Base-by-base conservation (phyloP, 2,113 vertebrate genomes). In the Scomber colias region DNA sequence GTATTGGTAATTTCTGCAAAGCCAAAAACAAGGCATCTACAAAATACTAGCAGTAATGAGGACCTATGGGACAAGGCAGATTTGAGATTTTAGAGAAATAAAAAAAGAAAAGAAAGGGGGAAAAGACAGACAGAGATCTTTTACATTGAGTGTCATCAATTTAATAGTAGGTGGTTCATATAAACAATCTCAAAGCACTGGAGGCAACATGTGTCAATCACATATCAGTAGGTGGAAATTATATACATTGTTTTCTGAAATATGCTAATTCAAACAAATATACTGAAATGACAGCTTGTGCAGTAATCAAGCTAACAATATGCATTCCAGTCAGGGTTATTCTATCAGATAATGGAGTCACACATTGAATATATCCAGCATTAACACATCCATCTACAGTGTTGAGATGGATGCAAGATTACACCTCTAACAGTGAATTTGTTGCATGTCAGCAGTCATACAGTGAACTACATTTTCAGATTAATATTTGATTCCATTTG, bases 41-140 rank as follows among this genome's bases (percentile, higher is more conserved):
- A 76, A 77, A 82, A 45, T 61, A 72, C 17, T 9, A 30, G 53
- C 46, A 15, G 31, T 73, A 83, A 85, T 85, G 74, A 83, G 50
- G 64, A 70, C 57, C 45, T 57, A 11, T 24, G 79, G 54, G 76
- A 71, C 10, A 11, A 4, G 15, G 17, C n/a, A 31, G 59, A 55
- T 64, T 72, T 77, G 59, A 50, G 13, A 17, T 65, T 71, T 76
- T 77, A 45, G 35, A 35, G 13, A 30, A 55, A 24, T 3, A 31
- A 5, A 21, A 9, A 60, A 21, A 64, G 1, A 19, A 44, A 50
- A 17, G 5, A 65, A 11, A 40, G 14, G 5, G 12, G 3, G 4
- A 55, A 19, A 35, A 35, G 35, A 62, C 9, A 56, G 54, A 55
- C 24, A 68, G 19, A 0, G 0, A 45, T 60, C 9, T 44, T 14